Percentiles rank a stretch among this genome's conserved stretches.
phyloP scores from a whole-genome alignment of 1,140 invertebrate genomes.

The Reticulitermes speratus region DNA sequence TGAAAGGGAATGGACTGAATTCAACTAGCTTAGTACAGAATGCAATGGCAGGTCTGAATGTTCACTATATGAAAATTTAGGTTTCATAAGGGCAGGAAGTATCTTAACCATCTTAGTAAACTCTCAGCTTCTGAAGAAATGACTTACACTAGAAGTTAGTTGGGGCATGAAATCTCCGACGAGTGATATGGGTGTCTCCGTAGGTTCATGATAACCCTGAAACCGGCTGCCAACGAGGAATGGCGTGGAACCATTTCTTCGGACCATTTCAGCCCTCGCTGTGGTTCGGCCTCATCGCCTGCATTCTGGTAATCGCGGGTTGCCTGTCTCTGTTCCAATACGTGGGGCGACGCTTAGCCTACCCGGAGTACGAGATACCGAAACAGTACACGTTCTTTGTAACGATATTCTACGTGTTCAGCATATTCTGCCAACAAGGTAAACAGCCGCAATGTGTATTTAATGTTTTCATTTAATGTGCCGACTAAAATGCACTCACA shows the following conservation, averaged over 20 bases:
- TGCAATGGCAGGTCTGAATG: too few relatives aligned
- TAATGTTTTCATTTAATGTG: too few relatives aligned
- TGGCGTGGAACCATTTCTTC: slow-evolving; percentile 5
- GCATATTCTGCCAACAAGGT: slow-evolving; percentile 2
- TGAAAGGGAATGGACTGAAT: too few relatives aligned
- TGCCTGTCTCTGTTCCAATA: background rate
- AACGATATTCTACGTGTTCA: background rate
- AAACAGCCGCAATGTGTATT: too few relatives aligned
- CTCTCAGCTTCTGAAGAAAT: too few relatives aligned
- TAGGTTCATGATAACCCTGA: background rate
- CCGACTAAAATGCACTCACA: too few relatives aligned
- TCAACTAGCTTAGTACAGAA: too few relatives aligned
- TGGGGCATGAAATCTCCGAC: too few relatives aligned
- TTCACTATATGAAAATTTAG: too few relatives aligned
- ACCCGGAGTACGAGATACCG: background rate
- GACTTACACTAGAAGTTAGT: too few relatives aligned
- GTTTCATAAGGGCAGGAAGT: too few relatives aligned
- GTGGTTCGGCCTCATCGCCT: background rate
- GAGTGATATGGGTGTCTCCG: background rate
- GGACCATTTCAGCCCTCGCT: background rate
- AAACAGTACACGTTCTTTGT: background rate
- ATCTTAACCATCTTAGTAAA: too few relatives aligned
- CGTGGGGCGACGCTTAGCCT: background rate
- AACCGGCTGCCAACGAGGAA: background rate
- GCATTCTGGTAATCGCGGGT: background rate